Conservation (phyloP, 2,797 vertebrate genomes). For the Tapirus indicus region DNA sequence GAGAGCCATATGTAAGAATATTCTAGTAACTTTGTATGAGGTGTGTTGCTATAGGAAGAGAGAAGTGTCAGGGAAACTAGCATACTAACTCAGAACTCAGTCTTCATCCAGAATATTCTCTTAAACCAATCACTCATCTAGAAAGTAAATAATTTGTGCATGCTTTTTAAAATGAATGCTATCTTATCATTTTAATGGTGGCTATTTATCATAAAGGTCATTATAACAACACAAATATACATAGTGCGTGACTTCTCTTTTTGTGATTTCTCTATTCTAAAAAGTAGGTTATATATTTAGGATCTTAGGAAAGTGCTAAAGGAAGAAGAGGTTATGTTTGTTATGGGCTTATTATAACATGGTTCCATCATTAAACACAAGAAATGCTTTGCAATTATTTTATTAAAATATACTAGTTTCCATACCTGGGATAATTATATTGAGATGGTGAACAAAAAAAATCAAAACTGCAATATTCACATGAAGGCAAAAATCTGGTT, state of each 20-base stretch:
- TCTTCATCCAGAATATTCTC: neutral
- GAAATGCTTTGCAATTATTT: slow-evolving; percentile 66
- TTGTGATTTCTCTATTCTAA: neutral
- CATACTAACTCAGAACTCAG: neutral
- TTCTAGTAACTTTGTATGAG: neutral
- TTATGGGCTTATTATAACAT: slow-evolving; percentile 50
- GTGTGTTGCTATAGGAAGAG: neutral
- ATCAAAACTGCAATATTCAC: neutral
- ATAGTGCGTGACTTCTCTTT: neutral
- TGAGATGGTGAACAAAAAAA: slow-evolving; percentile 38
- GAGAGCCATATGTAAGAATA: neutral
- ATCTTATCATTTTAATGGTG: neutral
- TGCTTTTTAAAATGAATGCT: neutral
- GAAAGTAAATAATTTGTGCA: neutral
- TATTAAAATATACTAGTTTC: slow-evolving; percentile 71
- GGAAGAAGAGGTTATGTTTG: neutral
- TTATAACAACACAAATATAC: neutral
- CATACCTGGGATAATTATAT: slow-evolving; percentile 51
- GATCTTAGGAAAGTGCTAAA: slow-evolving; percentile 62
- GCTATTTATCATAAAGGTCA: neutral
- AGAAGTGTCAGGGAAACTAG: neutral
- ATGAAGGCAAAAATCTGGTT: slow-evolving; percentile 72
- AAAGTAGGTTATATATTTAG: neutral
- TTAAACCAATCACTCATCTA: neutral
- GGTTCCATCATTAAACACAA: slow-evolving; percentile 54